Evolutionary conservation across 2,888 invertebrate species (phyloP), one percentile per base, ranked within the genome.

Genomic region (Cosmia pyralina): DNA sequence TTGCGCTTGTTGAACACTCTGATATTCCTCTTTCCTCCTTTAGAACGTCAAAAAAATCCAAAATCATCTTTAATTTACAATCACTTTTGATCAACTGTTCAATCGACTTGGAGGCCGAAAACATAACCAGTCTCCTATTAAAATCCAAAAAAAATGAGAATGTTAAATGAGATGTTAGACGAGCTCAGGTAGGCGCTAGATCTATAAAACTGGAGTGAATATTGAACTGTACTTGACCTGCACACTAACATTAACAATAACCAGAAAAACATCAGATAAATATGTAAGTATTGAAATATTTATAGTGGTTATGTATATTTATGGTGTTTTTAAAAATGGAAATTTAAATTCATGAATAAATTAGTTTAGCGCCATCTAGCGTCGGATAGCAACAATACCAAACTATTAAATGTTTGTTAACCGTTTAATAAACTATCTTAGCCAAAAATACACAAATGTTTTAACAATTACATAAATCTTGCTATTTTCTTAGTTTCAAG

Each of bases 361-460:
- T 79, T 78, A 53, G 69, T 64, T 69, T 6, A 88, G 77, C 92
- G 93, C 93, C 94, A 94, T 93, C 95, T 95, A 78, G 76, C 70
- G 83, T 72, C 87, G 92, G 87, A 89, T 94, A 94, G 95, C 92
- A 10, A 74, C 85, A 93, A 78, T 85, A 72, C 22, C 34, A 4
- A 69, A 63, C 28, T 48, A 48, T 41, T 11, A 34, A 22, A 46
- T n/a, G 28, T n/a, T 46, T 38, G 15, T 52, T 22, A 11, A 6
- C 10, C 15, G 0, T 52, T 22, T 22, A 44, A 5, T n/a, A 8
- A 8, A 41, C 5, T 41, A 22, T 13, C 1, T 10, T 22, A 50
- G 19, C 38, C 4, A 7, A 8, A 13, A 8, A 17, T 22, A 4
- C 11, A 22, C 11, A 11, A 28, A 28, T 28, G 28, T 28, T 28